Base-by-base conservation (phyloP, 2,113 vertebrate species). In the Megaceryle maxima region DNA sequence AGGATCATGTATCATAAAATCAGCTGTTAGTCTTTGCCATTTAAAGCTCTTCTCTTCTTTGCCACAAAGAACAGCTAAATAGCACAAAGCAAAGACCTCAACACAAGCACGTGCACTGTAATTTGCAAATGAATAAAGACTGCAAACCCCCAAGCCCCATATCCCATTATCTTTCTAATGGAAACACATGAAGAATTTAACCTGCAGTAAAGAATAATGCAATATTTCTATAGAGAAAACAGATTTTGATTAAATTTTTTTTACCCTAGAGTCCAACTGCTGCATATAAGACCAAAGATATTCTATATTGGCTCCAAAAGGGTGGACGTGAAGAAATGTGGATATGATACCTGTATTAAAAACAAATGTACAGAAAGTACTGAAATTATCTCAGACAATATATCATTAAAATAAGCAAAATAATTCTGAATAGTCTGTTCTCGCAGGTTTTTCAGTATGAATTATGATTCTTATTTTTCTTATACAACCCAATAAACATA, bases 251-350 rank as follows among this genome's bases (percentile, higher is more conserved):
- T 92, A 84, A 75, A 12, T 77, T 57, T 91, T 89, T 37, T 86
- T 98, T 98, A 99, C 99, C 99, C 98, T 99, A 4, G 99, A 98
- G 97, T 99, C 99, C 97, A 99, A 96, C 92, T 99, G 99, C 97
- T 99, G 99, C 91, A 99, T 98, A 90, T 99, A 99, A 8, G 99
- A 99, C 99, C 99, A 99, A 64, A 99, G 98, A 79, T 99, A 99
- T 81, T 99, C 99, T 68, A 99, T 99, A 92, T 99, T 99, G 64
- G 99, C 99, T 92, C 99, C 99, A 24, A 99, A 99, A 21, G 99
- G 99, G 90, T 99, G 99, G 41, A 99, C 99, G 6, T 99, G 99
- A 75, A 99, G 99, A 97, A 99, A 99, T 17, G 99, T 99, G 25
- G 99, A 99, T 95, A 99, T 99, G 88, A 99, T 98, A 84, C 99